Evolutionary conservation across 2,113 vertebrate genomes (phyloP), one percentile per base, ranked within the genome.

Genomic region (Origma solitaria): DNA sequence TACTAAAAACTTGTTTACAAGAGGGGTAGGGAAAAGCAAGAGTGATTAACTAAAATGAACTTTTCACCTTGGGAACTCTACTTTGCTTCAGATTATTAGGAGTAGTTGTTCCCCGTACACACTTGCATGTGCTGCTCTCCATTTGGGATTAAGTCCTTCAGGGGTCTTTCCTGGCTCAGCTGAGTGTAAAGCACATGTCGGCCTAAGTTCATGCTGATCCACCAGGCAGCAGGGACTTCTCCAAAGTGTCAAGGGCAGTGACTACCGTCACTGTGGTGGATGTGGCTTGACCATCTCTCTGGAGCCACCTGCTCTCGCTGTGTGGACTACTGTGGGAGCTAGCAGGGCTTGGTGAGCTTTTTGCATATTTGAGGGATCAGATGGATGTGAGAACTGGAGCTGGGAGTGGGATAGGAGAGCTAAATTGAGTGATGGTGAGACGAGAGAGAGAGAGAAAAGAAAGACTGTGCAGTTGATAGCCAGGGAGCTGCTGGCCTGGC

Each of bases 271-370:
- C 37, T 19, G 20, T 19, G 7, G 24, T 58, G 33, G 15, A 13
- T 2, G 1, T 33, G 37, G 49, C 15, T 81, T 42, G 30, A 56
- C 22, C 13, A 66, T 17, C 31, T 38, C 30, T n/a, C 12, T 72
- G 80, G 37, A 88, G 31, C 22, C 37, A 31, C 11, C 4, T 2
- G 4, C 27, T 73, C 22, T 50, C 0, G 0, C 37, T n/a, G 4
- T 4, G 2, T 23, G 21, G 37, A 20, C 28, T 66, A n/a, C 17
- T 53, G 50, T 2, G 4, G 45, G 37, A 91, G 37, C 28, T 42
- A 30, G 10, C 58, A 44, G 47, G 38, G 4, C 40, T 82, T 62
- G 9, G 7, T 33, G 50, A 45, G 6, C 23, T 75, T 76, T 65
- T 28, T 71, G 31, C 33, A 30, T 53, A 49, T 53, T 35, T 68